phyloP scores from a whole-genome alignment of 2,888 invertebrate species.

The Cephus runcator region DNA sequence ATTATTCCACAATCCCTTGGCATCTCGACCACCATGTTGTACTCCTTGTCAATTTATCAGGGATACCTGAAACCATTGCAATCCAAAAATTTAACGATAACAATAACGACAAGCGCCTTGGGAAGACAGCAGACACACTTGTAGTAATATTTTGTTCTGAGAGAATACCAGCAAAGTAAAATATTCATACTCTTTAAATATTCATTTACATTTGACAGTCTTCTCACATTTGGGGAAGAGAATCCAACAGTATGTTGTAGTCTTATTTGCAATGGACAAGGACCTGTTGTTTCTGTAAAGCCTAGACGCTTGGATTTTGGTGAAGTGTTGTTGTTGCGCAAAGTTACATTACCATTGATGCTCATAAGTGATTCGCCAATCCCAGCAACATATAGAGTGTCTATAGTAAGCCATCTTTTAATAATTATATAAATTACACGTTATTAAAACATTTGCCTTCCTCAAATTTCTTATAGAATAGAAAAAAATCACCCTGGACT shows the following conservation, averaged over 20 bases:
- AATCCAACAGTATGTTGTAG: conserved; percentile 60
- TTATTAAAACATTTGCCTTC: background rate
- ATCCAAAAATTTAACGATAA: conserved; percentile 64
- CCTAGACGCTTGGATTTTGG: conserved; percentile 75
- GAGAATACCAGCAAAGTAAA: no score
- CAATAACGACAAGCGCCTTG: conserved; percentile 65
- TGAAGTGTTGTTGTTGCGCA: conserved; percentile 70
- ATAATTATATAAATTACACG: background rate
- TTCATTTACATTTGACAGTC: conserved; percentile 27
- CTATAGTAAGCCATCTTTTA: conserved; percentile 54
- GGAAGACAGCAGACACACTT: conserved; percentile 63
- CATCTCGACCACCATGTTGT: conserved; percentile 30
- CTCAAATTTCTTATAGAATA: conserved; percentile 27
- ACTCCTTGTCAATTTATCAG: conserved; percentile 46
- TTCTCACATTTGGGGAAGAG: conserved; percentile 65
- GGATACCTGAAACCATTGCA: conserved; percentile 64
- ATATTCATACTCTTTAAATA: background rate
- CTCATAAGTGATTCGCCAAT: conserved; percentile 79
- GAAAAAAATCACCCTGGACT: conserved; percentile 38
- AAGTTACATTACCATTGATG: conserved; percentile 67
- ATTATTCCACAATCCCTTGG: conserved; percentile 50
- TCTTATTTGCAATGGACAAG: conserved; percentile 71
- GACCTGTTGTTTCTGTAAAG: conserved; percentile 74
- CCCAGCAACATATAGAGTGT: conserved; percentile 69
- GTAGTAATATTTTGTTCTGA: no score